Conservation (phyloP, 2,888 invertebrate species). For the Ochropleura leucogaster region DNA sequence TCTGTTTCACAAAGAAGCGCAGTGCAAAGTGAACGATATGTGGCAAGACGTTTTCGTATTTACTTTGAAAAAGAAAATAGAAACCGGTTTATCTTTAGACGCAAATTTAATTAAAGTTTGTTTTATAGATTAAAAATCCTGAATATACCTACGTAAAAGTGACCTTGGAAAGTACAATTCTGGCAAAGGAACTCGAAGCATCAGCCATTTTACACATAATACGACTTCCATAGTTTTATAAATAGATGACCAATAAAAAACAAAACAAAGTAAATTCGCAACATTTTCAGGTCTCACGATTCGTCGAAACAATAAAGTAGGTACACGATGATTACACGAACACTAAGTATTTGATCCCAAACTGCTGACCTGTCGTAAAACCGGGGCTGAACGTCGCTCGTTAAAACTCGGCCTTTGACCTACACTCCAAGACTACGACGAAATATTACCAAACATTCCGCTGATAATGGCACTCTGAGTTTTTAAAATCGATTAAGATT, state of each 20-base stretch:
- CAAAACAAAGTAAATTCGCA: slow-evolving; percentile 21
- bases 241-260: not conserved
- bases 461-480: not conserved
- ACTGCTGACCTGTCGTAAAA: slow-evolving; percentile 54
- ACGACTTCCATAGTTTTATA: not conserved
- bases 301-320: slow-evolving; percentile 32
- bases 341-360: slow-evolving; percentile 37
- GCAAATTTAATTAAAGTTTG: not conserved
- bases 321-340: slow-evolving; percentile 39
- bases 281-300: slow-evolving; percentile 19
- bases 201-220: not conserved
- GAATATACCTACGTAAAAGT: not conserved
- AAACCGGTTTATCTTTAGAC: not conserved
- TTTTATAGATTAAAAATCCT: not conserved
- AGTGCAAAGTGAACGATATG: not conserved
- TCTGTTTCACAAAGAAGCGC: slow-evolving; percentile 3
- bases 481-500: not conserved
- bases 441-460: slow-evolving; percentile 27
- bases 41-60: not conserved
- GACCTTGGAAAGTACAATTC: not conserved
- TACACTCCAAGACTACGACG: slow-evolving; percentile 20
- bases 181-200: not conserved
- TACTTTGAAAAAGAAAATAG: not conserved
- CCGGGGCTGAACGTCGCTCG: slow-evolving; percentile 42
- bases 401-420: slow-evolving; percentile 49